phyloP scores from a whole-genome alignment of 1,140 invertebrate genomes.

The Lasaia peninsularis region DNA sequence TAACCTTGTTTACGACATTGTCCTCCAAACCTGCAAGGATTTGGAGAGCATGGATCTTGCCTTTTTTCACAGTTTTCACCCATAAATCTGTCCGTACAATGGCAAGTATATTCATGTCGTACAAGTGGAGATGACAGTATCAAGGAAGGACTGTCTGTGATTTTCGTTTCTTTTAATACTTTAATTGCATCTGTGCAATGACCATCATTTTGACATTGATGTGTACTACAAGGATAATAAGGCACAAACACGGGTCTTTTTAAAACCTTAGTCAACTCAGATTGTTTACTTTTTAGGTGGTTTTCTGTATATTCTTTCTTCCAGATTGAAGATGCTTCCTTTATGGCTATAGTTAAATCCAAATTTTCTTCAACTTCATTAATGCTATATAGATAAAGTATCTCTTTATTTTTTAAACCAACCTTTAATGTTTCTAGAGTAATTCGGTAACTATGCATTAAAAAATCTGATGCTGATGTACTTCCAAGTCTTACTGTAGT shows the following conservation, averaged over 20 bases:
- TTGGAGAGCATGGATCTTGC: conserved; percentile 94
- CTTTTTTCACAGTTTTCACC: conserved; percentile 88
- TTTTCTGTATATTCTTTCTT: conserved; percentile 81
- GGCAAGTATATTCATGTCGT: conserved; percentile 86
- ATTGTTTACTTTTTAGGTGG: conserved; percentile 80
- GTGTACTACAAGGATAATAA: conserved; percentile 84
- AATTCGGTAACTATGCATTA: conserved; percentile 85
- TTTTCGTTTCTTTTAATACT: conserved; percentile 82
- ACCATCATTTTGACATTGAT: conserved; percentile 87
- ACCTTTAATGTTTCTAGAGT: conserved; percentile 84
- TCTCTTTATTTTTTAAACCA: conserved; percentile 81
- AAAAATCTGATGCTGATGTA: conserved; percentile 84
- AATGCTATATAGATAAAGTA: conserved; percentile 85
- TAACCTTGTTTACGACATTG: conserved; percentile 89
- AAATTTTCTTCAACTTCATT: conserved; percentile 81
- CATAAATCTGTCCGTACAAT: conserved; percentile 87
- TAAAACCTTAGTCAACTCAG: conserved; percentile 81
- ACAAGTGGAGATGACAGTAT: conserved; percentile 90
- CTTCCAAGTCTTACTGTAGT: conserved; percentile 86
- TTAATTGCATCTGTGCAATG: conserved; percentile 85
- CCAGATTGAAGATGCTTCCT: conserved; percentile 77
- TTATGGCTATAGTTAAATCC: conserved; percentile 84
- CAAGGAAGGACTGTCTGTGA: conserved; percentile 86
- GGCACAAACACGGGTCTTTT: conserved; percentile 78
- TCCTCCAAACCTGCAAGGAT: conserved; percentile 89